Evolutionary conservation across 2,888 invertebrate genomes (phyloP).

Genomic region (Heliconius erato): DNA sequence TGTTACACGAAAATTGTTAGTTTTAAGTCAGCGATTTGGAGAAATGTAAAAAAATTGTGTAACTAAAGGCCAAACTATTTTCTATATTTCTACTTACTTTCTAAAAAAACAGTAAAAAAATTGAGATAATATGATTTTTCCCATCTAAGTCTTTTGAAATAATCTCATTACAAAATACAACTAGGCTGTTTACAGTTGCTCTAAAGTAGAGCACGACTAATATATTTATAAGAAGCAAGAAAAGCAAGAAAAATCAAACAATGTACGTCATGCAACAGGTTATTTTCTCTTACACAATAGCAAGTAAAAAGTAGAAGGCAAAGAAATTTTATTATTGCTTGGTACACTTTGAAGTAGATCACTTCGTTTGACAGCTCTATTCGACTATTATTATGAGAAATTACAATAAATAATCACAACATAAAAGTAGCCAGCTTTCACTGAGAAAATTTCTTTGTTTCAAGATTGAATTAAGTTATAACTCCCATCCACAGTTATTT

Average conservation of each 20-base stretch:
- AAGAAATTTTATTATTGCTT: slow-evolving; percentile 49
- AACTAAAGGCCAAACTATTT: too few relatives aligned
- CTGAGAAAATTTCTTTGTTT: slow-evolving; percentile 28
- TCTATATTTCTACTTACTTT: too few relatives aligned
- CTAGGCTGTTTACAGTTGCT: neutral
- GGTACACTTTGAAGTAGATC: slow-evolving; percentile 57
- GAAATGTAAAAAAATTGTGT: too few relatives aligned
- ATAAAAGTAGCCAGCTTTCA: slow-evolving; percentile 11
- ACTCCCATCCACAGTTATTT: slow-evolving; percentile 3
- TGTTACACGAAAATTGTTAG: too few relatives aligned
- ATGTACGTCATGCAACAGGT: neutral
- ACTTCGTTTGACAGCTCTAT: slow-evolving; percentile 57
- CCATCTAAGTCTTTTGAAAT: neutral
- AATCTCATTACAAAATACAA: slow-evolving; percentile 6
- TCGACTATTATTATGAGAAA: slow-evolving; percentile 41
- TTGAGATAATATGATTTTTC: neutral
- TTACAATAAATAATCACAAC: slow-evolving; percentile 4
- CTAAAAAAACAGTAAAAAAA: too few relatives aligned
- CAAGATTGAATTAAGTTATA: slow-evolving; percentile 13
- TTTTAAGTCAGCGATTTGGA: too few relatives aligned
- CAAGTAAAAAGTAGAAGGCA: neutral
- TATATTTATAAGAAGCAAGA: neutral
- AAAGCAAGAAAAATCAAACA: slow-evolving; percentile 3
- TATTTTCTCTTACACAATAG: neutral
- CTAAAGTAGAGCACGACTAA: slow-evolving; percentile 9